Evolutionary conservation across 2,113 vertebrate species (phyloP).

Genomic region (rat (Rattus norvegicus)): GRCr8 NC_086025.1:117082501-117083000

Average conservation of each 20-base stretch:
- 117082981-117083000: not conserved
- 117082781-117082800: not conserved
- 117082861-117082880: not conserved
- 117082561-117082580: not conserved
- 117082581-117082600: not conserved
- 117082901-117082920: not conserved
- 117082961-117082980: not conserved
- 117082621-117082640: not conserved
- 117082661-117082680: not conserved
- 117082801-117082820: not conserved
- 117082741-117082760: not conserved
- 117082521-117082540: not conserved
- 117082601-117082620: not conserved
- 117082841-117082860: not conserved
- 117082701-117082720: not conserved
- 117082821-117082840: fast-evolving
- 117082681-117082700: not conserved
- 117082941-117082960: not conserved
- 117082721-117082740: not conserved
- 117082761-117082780: fast-evolving
- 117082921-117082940: not conserved
- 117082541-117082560: not conserved
- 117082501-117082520: not conserved
- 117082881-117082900: not conserved
- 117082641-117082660: not conserved